Base-by-base conservation (phyloP, 2,797 vertebrate species). In the Chiloscyllium punctatum region DNA sequence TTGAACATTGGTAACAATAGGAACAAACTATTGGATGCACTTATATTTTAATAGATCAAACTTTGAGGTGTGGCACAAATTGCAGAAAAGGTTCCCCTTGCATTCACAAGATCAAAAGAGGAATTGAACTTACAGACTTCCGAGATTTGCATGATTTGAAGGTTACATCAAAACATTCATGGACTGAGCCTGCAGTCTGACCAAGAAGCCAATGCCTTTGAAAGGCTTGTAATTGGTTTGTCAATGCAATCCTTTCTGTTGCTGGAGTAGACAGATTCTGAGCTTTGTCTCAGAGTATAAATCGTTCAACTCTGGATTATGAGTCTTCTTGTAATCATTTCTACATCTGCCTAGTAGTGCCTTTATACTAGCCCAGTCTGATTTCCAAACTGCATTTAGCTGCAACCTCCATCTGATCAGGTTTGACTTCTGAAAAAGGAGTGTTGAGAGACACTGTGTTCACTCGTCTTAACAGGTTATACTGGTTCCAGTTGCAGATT, bases 321-420 rank as follows among this genome's bases (percentile, higher is more conserved):
- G 87, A 94, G 74, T 90, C 95, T 96, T 96, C 92, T 96, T 95
- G 84, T 95, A 96, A 96, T 96, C 88, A 91, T 94, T 95, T 87
- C 95, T 95, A 95, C 71, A 11, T 53, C 95, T 95, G 95, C 57
- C 95, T 72, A 82, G 82, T 95, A 95, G 94, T 95, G 95, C 92
- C 72, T 30, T 94, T 90, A 95, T 57, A 48, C 77, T 91, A 91
- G 1, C 88, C 88, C 6, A 33, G n/a, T 91, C 53, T 91, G 16
- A 33, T 66, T 91, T 66, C 88, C 15, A 33, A 91, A n/a, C 53
- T 91, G 53, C 88, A 91, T 16, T 88, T 25, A 25, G 27, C 86
- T 30, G 53, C 3, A 57, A 66, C 13, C 88, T 33, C n/a, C 88
- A 91, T 33, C 27, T 90, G 87, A 8, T 90, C 62, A 91, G 33